Conservation (phyloP, 1,140 invertebrate genomes). For the Leucophenga varia region DNA sequence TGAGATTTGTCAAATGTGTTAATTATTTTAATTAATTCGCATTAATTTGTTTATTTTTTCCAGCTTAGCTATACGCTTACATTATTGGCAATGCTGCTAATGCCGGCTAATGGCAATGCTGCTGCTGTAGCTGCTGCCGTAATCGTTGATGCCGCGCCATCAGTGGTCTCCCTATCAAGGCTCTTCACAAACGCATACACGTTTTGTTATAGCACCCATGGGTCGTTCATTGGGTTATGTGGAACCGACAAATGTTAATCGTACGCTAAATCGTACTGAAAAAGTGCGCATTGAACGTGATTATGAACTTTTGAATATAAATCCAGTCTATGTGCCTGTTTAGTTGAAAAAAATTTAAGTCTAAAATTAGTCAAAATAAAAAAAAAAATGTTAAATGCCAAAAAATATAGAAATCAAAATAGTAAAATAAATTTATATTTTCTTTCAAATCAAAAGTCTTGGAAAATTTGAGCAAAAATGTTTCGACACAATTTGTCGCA, state of each 20-base stretch:
- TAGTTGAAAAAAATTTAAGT: conserved; percentile 8
- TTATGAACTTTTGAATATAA: conserved; percentile 33
- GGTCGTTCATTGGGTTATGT: conserved; percentile 45
- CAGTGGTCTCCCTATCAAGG: conserved; percentile 50
- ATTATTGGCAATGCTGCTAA: background rate
- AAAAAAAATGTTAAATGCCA: background rate
- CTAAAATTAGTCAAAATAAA: conserved; percentile 8
- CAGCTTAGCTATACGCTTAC: too few relatives aligned
- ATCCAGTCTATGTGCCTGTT: conserved; percentile 41
- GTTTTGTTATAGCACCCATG: conserved; percentile 48
- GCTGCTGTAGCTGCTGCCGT: conserved; percentile 23
- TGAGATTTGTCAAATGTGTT: background rate
- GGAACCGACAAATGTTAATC: conserved; percentile 47
- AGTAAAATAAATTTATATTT: background rate
- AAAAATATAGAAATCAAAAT: too few relatives aligned
- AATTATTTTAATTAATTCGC: conserved; percentile 9
- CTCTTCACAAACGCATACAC: conserved; percentile 42
- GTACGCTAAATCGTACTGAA: conserved; percentile 31
- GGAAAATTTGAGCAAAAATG: too few relatives aligned
- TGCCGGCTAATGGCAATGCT: conserved; percentile 15
- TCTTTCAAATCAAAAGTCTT: too few relatives aligned
- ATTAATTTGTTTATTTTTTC: conserved; percentile 2
- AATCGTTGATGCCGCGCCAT: conserved; percentile 47
- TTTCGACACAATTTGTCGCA: background rate
- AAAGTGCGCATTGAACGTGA: conserved; percentile 8